Evolutionary conservation across 1,140 invertebrate genomes (phyloP).

Genomic region (Meloidogyne chitwoodi): DNA sequence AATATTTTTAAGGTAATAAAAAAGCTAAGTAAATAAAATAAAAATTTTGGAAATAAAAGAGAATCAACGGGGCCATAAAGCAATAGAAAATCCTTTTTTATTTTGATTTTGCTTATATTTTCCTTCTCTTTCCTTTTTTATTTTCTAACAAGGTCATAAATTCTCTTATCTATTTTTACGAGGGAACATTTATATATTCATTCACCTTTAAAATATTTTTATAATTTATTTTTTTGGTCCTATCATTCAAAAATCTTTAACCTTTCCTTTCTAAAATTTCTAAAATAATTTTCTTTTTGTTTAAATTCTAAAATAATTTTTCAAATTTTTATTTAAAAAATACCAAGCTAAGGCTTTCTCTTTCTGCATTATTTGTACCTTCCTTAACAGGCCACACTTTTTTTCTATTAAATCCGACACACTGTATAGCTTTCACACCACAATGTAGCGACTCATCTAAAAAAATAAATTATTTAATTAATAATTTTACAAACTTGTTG

Average conservation of each 20-base stretch:
- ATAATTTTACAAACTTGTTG: neutral
- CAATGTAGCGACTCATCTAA: slow-evolving; percentile 14
- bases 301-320: neutral
- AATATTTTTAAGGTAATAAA: neutral
- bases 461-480: neutral
- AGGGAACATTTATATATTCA: neutral
- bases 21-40: neutral
- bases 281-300: neutral
- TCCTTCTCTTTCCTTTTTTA: neutral
- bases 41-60: neutral
- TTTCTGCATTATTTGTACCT: neutral
- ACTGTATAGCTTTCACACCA: slow-evolving; percentile 13
- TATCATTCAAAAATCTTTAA: neutral
- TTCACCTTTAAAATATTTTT: neutral
- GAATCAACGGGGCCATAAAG: neutral
- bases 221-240: neutral
- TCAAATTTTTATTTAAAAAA: neutral
- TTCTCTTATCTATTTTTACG: neutral
- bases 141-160: neutral
- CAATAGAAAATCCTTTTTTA: neutral
- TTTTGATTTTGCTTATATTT: neutral
- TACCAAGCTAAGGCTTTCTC: slow-evolving; percentile 20
- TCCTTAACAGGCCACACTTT: slow-evolving; percentile 13
- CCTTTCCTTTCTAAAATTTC: neutral
- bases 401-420: slow-evolving; percentile 5